phyloP scores from a whole-genome alignment of 1,140 invertebrate genomes.

The Drosophila kohkoa region DNA sequence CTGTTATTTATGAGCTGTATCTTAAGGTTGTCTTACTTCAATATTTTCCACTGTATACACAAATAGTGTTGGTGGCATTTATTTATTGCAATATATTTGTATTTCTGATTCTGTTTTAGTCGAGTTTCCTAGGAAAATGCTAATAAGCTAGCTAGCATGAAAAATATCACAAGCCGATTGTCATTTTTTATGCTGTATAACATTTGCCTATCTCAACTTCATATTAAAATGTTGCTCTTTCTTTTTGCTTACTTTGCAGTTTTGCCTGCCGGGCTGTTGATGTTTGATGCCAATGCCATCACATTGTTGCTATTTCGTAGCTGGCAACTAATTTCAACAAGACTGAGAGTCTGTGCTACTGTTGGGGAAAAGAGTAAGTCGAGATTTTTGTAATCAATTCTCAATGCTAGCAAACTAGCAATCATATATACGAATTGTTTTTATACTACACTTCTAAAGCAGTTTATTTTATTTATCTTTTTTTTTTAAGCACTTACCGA shows the following conservation, averaged over 20 bases:
- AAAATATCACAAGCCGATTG: constrained; percentile 34
- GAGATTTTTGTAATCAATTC: constrained; percentile 48
- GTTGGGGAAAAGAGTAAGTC: constrained; percentile 39
- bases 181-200: constrained; percentile 29
- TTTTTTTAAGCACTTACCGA: not conserved
- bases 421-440: not conserved
- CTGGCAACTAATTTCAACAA: constrained; percentile 53
- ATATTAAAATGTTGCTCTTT: constrained; percentile 62
- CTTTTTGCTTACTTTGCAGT: constrained; percentile 58
- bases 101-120: constrained; percentile 11
- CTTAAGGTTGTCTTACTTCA: constrained; percentile 16
- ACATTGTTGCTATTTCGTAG: constrained; percentile 47
- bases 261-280: constrained; percentile 43
- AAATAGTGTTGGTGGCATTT: constrained; percentile 28
- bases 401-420: constrained; percentile 1
- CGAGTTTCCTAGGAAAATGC: constrained; percentile 45
- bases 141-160: constrained; percentile 51
- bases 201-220: constrained; percentile 28
- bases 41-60: constrained; percentile 19
- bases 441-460: not conserved
- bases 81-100: constrained; percentile 48
- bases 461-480: not conserved
- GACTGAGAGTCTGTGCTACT: not conserved
- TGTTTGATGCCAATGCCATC: constrained; percentile 42
- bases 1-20: constrained; percentile 34